Evolutionary conservation across 2,113 vertebrate species (phyloP).

Genomic region (Chlorodrepanis virens): DNA sequence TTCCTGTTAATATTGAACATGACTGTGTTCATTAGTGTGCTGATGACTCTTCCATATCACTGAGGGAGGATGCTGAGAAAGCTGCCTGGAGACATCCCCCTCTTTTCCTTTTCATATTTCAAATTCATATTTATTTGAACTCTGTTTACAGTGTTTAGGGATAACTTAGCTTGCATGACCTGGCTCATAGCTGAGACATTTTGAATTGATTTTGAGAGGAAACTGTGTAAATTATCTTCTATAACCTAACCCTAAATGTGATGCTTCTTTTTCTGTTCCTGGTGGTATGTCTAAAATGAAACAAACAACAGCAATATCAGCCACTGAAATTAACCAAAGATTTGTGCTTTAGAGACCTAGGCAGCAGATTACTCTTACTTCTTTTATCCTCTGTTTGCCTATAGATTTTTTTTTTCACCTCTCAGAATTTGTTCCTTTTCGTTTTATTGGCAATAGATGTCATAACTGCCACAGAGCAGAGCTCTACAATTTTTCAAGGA

Average conservation of each 20-base stretch:
- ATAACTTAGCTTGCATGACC: not conserved
- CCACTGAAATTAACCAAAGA: not conserved
- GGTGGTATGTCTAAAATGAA: not conserved
- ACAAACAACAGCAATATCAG: slow-evolving; percentile 3
- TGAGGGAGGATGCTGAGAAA: not conserved
- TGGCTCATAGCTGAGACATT: not conserved
- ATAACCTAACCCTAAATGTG: not conserved
- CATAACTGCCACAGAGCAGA: not conserved
- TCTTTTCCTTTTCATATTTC: not conserved
- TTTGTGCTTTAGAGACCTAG: slow-evolving; percentile 9
- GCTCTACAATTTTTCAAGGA: slow-evolving; percentile 2
- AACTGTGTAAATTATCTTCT: not conserved
- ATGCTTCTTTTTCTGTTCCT: not conserved
- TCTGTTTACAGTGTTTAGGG: not conserved
- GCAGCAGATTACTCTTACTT: not conserved
- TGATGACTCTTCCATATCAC: not conserved
- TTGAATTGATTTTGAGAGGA: not conserved
- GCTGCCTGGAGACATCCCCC: not conserved
- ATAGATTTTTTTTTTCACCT: not conserved
- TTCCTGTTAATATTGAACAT: not conserved
- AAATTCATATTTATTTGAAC: not conserved
- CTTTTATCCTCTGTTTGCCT: not conserved
- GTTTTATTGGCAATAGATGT: slow-evolving; percentile 38
- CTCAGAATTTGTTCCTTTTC: not conserved
- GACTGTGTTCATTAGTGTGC: not conserved